Percentiles rank a stretch among this genome's conserved stretches.
Conservation (phyloP, 2,797 vertebrate species). For the Enteromius mattozi region DNA sequence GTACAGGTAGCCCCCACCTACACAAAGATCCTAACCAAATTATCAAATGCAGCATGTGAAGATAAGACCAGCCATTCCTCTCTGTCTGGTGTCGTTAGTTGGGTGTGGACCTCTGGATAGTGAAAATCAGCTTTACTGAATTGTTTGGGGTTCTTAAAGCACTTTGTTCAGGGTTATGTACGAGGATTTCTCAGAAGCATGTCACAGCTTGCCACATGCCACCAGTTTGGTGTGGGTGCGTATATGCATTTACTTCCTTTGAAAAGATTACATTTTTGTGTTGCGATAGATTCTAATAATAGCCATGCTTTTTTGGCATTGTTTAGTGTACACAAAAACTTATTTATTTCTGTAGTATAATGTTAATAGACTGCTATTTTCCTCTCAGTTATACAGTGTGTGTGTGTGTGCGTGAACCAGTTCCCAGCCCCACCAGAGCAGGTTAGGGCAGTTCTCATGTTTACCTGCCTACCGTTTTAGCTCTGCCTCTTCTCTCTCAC, state of each 20-base stretch:
- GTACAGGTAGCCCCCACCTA: background rate
- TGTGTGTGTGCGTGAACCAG: slow-evolving; percentile 10
- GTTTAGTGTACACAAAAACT: background rate
- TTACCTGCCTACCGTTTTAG: slow-evolving; percentile 69
- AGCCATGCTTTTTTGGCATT: background rate
- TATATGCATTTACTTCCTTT: background rate
- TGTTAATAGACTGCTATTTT: background rate
- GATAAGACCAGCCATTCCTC: background rate
- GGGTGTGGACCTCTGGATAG: slow-evolving; percentile 11
- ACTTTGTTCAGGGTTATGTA: slow-evolving; percentile 33
- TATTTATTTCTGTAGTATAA: background rate
- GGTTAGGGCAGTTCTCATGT: slow-evolving; percentile 76
- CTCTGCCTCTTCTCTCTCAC: slow-evolving; percentile 68
- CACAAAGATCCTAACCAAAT: background rate
- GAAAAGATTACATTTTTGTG: background rate
- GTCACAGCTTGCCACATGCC: slow-evolving; percentile 4
- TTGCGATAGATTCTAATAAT: background rate
- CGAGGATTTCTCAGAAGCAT: slow-evolving; percentile 13
- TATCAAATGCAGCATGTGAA: background rate
- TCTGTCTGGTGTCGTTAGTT: background rate
- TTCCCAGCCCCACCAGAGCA: slow-evolving; percentile 63
- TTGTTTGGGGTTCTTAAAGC: slow-evolving; percentile 23
- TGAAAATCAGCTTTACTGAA: slow-evolving; percentile 34
- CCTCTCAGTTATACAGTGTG: background rate
- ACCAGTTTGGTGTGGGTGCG: background rate